phyloP scores from a whole-genome alignment of 2,797 vertebrate genomes.

The Ctenosaura bakeri region DNA sequence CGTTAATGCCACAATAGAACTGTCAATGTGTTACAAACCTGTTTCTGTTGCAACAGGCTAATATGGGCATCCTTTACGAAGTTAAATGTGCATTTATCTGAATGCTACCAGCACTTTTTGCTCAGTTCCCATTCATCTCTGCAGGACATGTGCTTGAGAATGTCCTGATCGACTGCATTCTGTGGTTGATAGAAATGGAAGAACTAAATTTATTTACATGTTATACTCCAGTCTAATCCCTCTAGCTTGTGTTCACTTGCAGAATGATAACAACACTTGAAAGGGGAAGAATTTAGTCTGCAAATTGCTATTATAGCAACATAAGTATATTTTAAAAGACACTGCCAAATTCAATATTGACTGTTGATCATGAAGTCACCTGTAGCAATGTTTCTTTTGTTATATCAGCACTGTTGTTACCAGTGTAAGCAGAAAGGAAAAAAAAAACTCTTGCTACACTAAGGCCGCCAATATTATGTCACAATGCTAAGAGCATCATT shows the following conservation, averaged over 20 bases:
- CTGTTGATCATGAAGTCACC: not conserved
- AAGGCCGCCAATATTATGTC: not conserved
- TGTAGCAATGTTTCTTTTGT: not conserved
- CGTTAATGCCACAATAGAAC: not conserved
- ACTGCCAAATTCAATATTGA: slow-evolving; percentile 10
- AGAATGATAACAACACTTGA: not conserved
- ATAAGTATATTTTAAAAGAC: not conserved
- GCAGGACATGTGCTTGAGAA: not conserved
- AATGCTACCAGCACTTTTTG: not conserved
- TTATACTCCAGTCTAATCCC: not conserved
- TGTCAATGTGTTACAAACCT: not conserved
- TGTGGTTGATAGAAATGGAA: not conserved
- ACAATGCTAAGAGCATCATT: not conserved
- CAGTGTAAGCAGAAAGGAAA: not conserved
- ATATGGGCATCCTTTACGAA: not conserved
- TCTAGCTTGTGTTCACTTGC: not conserved
- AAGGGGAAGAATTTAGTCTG: not conserved
- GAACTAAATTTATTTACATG: not conserved
- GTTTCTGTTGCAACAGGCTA: not conserved
- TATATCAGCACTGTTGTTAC: not conserved
- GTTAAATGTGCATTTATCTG: not conserved
- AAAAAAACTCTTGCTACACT: not conserved
- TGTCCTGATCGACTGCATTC: not conserved
- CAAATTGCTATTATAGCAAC: not conserved
- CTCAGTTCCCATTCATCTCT: not conserved